Base-by-base conservation (phyloP, 2,888 invertebrate species). In the Phyllotreta striolata region DNA sequence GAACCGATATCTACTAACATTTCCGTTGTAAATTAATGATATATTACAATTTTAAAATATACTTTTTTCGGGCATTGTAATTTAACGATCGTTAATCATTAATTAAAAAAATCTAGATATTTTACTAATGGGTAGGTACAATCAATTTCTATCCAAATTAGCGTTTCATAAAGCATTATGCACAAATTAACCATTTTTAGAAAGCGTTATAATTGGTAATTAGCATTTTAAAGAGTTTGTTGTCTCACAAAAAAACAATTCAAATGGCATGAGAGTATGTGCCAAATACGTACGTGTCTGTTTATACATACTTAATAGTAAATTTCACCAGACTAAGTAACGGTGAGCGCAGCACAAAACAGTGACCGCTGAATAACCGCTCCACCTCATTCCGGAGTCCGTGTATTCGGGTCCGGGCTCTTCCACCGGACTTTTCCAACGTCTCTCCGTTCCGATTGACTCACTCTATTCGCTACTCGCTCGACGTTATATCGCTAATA, bases 401-500 rank as follows among this genome's bases (percentile, higher is more conserved):
- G 24, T 24, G 24, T 24, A 24, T 24, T 24, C 4, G 24, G 24
- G 24, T 24, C 24, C 43, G 10, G 4, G 49, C 12, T 40, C 9
- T 40, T n/a, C 51, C 7, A 41, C 13, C 5, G 40, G 49, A 49
- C 41, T 41, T 37, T 66, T 47, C 58, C 41, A 40, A 62, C 49
- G 35, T 14, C 41, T 51, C 49, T 49, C 51, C 38, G 47, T 10
- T 44, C 47, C 38, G 51, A 59, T 41, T 51, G 35, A 51, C 41
- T 8, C 38, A 24, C 35, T 24, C 24, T 24, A 24, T 24, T 24
- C 24, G 38, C 37, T 51, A 38, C 38, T 9, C 37, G 38, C 52
- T 10, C 38, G 52, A n/a, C 54, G 66, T 52, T 56, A 59, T 59
- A 66, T 59, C 47, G 59, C 37, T 43, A 51, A 63, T 47, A 61